phyloP scores from a whole-genome alignment of 1,140 invertebrate species.

The Megathymus violae region DNA sequence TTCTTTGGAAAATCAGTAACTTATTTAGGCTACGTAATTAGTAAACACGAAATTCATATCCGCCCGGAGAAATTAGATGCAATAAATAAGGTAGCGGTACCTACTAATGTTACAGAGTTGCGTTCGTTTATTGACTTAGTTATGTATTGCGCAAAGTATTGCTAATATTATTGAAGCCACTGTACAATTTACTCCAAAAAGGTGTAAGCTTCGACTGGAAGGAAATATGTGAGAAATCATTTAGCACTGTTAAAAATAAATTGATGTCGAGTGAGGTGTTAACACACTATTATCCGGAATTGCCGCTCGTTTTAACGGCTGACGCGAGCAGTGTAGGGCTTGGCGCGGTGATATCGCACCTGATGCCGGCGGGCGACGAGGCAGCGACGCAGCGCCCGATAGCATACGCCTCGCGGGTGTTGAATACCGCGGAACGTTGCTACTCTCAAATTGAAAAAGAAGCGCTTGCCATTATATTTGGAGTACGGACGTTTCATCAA shows the following conservation, averaged over 20 bases:
- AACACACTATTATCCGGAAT: constrained; percentile 24
- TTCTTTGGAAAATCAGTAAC: constrained; percentile 31
- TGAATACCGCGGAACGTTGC: constrained; percentile 11
- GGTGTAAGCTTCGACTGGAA: constrained; percentile 22
- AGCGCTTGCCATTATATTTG: constrained; percentile 50
- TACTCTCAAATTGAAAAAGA: constrained; percentile 49
- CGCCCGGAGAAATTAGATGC: constrained; percentile 34
- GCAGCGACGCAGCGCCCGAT: constrained; percentile 32
- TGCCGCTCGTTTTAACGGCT: constrained; percentile 36
- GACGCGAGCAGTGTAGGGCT: constrained; percentile 46
- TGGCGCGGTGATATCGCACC: constrained; percentile 43
- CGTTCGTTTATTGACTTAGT: constrained; percentile 35
- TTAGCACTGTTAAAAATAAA: constrained; percentile 25
- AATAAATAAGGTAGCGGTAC: constrained; percentile 14
- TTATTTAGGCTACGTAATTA: constrained; percentile 38
- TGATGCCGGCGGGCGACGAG: constrained; percentile 6
- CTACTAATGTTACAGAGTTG: constrained; percentile 32
- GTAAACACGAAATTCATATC: constrained; percentile 22
- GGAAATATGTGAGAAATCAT: constrained; percentile 15
- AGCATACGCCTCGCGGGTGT: constrained; percentile 64
- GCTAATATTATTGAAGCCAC: constrained; percentile 32
- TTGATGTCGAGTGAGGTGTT: constrained; percentile 27
- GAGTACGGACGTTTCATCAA: constrained; percentile 46
- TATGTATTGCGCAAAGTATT: constrained; percentile 36
- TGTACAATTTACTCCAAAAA: constrained; percentile 33